These are phyloP conservation scores for Drosophila arawakana DNA, from an alignment of 1,140 invertebrate genomes.

Conservation along the genomic window DNA sequence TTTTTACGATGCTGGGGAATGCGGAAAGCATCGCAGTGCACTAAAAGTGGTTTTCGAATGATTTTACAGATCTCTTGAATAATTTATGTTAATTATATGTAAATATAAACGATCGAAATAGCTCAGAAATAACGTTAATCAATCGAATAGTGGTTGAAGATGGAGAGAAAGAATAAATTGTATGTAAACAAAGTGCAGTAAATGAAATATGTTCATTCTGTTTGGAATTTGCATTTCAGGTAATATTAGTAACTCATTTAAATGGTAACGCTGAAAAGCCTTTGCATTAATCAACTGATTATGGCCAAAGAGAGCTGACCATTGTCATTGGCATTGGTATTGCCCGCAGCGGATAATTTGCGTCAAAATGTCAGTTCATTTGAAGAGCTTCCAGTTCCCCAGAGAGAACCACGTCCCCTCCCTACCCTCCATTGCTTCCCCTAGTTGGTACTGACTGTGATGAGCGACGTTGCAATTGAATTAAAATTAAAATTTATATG, in stretches of 20 bases:
- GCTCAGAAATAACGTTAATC: slow-evolving; percentile 16
- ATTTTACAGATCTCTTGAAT: slow-evolving; percentile 4
- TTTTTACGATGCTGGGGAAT: slow-evolving; percentile 42
- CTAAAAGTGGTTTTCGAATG: slow-evolving; percentile 6
- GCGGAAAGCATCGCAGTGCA: slow-evolving; percentile 2
- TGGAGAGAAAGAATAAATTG: too few relatives aligned
- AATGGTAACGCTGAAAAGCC: neutral
- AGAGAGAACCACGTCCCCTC: too few relatives aligned
- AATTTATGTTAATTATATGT: slow-evolving; percentile 23
- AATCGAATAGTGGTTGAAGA: slow-evolving; percentile 83
- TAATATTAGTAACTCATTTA: slow-evolving; percentile 36
- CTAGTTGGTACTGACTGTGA: slow-evolving; percentile 18
- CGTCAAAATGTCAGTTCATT: slow-evolving; percentile 75
- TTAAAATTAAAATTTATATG: slow-evolving; percentile 78
- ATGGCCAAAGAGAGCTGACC: slow-evolving; percentile 50
- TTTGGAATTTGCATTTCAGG: neutral
- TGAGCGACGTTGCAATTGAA: slow-evolving; percentile 72
- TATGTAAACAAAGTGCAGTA: too few relatives aligned
- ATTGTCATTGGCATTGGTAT: slow-evolving; percentile 38
- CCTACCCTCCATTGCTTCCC: neutral
- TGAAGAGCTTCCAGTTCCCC: slow-evolving; percentile 52
- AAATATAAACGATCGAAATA: neutral
- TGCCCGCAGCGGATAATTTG: slow-evolving; percentile 70
- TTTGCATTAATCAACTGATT: slow-evolving; percentile 59
- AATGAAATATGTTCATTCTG: neutral